Base-by-base conservation (phyloP, 2,888 invertebrate genomes). In the Athripsodes cinereus region DNA sequence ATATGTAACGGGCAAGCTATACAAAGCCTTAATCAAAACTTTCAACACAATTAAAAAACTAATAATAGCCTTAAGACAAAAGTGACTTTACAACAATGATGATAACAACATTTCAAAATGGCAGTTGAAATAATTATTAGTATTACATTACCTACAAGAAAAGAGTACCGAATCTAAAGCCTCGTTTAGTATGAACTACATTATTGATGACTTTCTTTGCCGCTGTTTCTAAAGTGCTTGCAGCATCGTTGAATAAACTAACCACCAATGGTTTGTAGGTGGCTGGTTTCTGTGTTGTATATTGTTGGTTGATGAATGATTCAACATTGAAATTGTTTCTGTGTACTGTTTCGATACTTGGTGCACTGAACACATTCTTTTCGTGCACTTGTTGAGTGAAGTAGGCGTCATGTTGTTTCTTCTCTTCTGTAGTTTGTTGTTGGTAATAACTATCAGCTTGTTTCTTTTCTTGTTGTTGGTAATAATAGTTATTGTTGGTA, bases 201-300 rank as follows among this genome's bases (percentile, higher is more conserved):
- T 56, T 63, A 52, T 56, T 61, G 22, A 63, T 49, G 19, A 64
- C 51, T 40, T 62, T 64, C 5, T 64, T 57, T 1, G 64, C 62
- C 20, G 59, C 56, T 66, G 78, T 75, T 13, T 69, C 68, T 64
- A 79, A 74, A 13, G 77, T 67, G 63, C 74, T 74, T 8, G 77
- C 70, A 18, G 77, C 76, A 52, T 76, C 73, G 67, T 78, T 77
- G 67, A 79, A 71, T 64, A 79, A 71, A 65, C 74, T 78, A 64
- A 78, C 70, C 64, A 78, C 70, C 53, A 79, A 69, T 40, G 79
- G 79, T 63, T 77, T 74, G 68, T 72, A 76, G 1, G 61, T 61
- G 13, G 51, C 55, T 22, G 63, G 60, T 21, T 58, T 58, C 18
- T 40, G 58, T 10, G 61, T 63, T 11, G 61, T 60, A 49, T 57